Conservation (phyloP, 2,888 invertebrate species). For the Rhaphigaster nebulosa region DNA sequence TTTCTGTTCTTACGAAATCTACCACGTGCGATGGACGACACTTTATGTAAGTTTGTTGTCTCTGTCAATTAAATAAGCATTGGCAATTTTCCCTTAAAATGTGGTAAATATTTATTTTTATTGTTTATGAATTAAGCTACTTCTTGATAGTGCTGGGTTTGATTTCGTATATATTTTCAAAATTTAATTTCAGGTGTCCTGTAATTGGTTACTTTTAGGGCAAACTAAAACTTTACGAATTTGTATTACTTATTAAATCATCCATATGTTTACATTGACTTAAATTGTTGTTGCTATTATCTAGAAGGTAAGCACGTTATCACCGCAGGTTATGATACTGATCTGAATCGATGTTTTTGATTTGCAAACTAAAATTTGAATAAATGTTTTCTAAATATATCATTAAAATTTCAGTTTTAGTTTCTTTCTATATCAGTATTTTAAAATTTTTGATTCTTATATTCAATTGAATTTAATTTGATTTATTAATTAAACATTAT, state of each 20-base stretch:
- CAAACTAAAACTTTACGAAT: background rate
- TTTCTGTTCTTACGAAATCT: constrained; percentile 20
- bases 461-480: background rate
- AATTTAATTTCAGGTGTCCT: background rate
- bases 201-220: background rate
- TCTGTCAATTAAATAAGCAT: background rate
- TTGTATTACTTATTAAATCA: background rate
- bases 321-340: background rate
- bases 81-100: background rate
- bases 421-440: no score
- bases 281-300: background rate
- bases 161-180: background rate
- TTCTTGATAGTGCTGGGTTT: background rate
- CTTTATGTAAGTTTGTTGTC: constrained; percentile 39
- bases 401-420: background rate
- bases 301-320: background rate
- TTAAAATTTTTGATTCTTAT: background rate
- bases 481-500: background rate
- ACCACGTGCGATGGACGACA: constrained; percentile 44
- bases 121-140: no score
- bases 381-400: background rate
- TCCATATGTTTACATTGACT: background rate
- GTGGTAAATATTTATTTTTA: background rate
- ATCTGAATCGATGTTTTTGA: no score
- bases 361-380: background rate